A percentile compares a stretch with the other conserved stretches of the same genome.
Evolutionary conservation across 2,888 invertebrate genomes (phyloP).

Genomic region (Thecophora atra): DNA sequence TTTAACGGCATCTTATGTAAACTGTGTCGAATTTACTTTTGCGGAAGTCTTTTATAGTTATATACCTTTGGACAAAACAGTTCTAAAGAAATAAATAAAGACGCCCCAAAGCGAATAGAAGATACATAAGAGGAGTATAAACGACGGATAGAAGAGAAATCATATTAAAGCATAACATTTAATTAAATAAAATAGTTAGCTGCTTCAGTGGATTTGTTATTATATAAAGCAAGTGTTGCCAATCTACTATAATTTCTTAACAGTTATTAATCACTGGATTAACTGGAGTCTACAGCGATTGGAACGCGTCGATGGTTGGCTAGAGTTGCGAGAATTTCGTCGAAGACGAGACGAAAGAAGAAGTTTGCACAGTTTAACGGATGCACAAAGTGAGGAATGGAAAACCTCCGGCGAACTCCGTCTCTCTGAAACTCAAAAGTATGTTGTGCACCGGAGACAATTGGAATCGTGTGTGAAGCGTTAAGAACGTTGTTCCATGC

Average conservation of each 20-base stretch:
- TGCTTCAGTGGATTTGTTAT: not conserved
- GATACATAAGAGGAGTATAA: not conserved
- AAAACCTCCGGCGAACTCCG: no score
- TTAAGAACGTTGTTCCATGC: no score
- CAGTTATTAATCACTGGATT: constrained; percentile 23
- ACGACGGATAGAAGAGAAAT: not conserved
- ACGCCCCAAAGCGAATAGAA: no score
- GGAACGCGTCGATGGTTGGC: not conserved
- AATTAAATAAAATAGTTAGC: not conserved
- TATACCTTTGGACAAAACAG: not conserved
- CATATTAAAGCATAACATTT: constrained; percentile 10
- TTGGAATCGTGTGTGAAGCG: no score
- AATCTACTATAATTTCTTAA: constrained; percentile 16
- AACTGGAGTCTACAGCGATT: not conserved
- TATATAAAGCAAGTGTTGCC: not conserved
- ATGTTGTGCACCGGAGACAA: no score
- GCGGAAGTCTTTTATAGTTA: not conserved
- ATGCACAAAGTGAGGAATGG: not conserved
- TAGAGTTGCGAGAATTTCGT: not conserved
- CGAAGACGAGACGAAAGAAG: not conserved
- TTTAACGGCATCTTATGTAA: not conserved
- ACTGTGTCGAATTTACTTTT: not conserved
- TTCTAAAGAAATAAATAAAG: not conserved
- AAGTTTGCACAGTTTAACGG: not conserved
- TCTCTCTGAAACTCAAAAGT: no score